Base-by-base conservation (phyloP, 2,113 vertebrate species). In the Corythoichthys intestinalis region DNA sequence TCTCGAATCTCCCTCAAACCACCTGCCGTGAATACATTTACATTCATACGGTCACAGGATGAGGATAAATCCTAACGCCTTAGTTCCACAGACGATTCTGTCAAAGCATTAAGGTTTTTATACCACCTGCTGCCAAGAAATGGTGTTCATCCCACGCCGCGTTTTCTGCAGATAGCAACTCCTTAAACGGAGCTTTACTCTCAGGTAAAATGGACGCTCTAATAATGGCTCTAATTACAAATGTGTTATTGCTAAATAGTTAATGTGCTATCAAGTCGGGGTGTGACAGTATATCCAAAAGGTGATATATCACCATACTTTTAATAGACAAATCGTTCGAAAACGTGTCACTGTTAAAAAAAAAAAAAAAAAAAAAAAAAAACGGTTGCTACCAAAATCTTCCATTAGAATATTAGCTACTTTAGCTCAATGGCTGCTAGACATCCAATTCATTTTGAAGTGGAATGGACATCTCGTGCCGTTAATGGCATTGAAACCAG, bases 31-130 rank as follows among this genome's bases (percentile, higher is more conserved):
- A 74, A 17, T 3, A 38, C 41, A 77, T 84, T 75, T 66, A 67
- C 66, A 84, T 82, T 72, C 69, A 66, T 46, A 56, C 17, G 39
- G 58, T 59, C 70, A 69, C 68, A 74, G 65, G 67, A 80, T 68
- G 67, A 74, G 54, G 70, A 48, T 47, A 72, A 73, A 75, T 72
- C 68, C 47, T 57, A 50, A 49, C 4, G 35, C 8, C 15, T 54
- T 69, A 37, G 28, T 62, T 67, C 61, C 61, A 63, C n/a, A 47
- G 61, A 46, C 20, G 44, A 47, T 47, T 47, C n/a, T 34, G 44
- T 63, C 13, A 20, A 4, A 14, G 44, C 41, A 46, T 63, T 63
- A 63, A 34, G 44, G 34, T 63, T 20, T 63, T 63, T 63, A 34
- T 63, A 34, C 61, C 61, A 34, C 61, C 61, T 28, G 12, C 54